Base-by-base conservation (phyloP, 2,113 vertebrate species). In the Setophaga coronata region DNA sequence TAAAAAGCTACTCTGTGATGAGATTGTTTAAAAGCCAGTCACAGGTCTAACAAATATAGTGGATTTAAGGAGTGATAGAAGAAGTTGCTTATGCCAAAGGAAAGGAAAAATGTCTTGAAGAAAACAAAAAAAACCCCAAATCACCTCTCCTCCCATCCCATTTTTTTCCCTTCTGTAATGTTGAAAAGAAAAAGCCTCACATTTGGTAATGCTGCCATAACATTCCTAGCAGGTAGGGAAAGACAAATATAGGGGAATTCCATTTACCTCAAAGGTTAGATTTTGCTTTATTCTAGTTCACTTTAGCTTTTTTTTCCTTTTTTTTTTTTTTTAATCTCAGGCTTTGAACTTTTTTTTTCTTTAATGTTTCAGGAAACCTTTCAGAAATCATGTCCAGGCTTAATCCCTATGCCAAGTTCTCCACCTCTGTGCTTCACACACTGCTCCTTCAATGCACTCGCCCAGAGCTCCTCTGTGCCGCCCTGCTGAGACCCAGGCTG, bases 381-480 rank as follows among this genome's bases (percentile, higher is more conserved):
- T 58, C 9, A 72, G 74, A 88, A 94, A 69, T 38, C 18, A 19
- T 6, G 8, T 56, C 34, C 50, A 73, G 26, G 54, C 86, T 93
- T 73, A 82, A 67, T 48, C 29, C 24, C 16, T 19, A 1, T 28
- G 58, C n/a, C 48, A 93, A 54, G 26, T 24, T 21, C 64, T 66
- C 42, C 34, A 42, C 5, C 11, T 23, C 62, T 29, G 9, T 25
- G 33, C 24, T 57, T 50, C 43, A 61, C 3, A 1, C 1, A 0
- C n/a, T 62, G 23, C 50, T 82, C 8, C 6, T 38, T 82, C 0
- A 0, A 36, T 8, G 34, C 33, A 56, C 12, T 93, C 18, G 2
- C 38, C 14, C 54, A 19, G 38, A 77, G 69, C 45, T 83, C 17
- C 40, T 69, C 40, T 2, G 1, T 3, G 33, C 24, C 0, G 0